phyloP scores from a whole-genome alignment of 2,888 invertebrate genomes.

The Drosophila picticornis region DNA sequence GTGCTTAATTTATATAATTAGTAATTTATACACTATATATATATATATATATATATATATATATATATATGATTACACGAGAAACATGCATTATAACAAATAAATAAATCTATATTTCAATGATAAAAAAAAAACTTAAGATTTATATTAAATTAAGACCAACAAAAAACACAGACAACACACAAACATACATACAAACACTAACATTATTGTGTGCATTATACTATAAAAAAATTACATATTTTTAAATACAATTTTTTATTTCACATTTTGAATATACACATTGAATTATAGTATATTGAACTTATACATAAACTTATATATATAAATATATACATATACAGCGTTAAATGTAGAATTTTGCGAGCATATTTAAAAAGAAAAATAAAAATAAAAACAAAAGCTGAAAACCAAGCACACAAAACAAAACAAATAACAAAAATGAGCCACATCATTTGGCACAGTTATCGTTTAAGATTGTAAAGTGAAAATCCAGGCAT shows the following conservation, averaged over 20 bases:
- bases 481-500: constrained; percentile 75
- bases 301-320: constrained; percentile 56
- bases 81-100: constrained; percentile 57
- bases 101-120: constrained; percentile 54
- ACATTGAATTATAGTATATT: constrained; percentile 67
- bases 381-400: constrained; percentile 36
- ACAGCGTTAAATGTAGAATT: constrained; percentile 74
- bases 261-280: constrained; percentile 77
- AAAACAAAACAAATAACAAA: constrained; percentile 38
- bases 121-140: constrained; percentile 21
- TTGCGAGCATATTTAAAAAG: constrained; percentile 75
- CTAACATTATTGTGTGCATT: constrained; percentile 51
- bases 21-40: constrained; percentile 73
- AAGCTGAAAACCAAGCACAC: constrained; percentile 67
- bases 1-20: constrained; percentile 78
- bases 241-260: constrained; percentile 78
- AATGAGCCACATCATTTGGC: constrained; percentile 65
- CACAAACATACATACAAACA: constrained; percentile 44
- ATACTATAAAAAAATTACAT: constrained; percentile 63
- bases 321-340: constrained; percentile 35
- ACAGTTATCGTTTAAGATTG: constrained; percentile 72
- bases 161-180: constrained; percentile 28
- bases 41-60: constrained; percentile 47
- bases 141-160: constrained; percentile 62
- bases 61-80: constrained; percentile 42